Percentiles rank a stretch among this genome's conserved stretches.
Evolutionary conservation across 1,140 invertebrate genomes (phyloP).

Genomic region (Oncopeltus fasciatus): DNA sequence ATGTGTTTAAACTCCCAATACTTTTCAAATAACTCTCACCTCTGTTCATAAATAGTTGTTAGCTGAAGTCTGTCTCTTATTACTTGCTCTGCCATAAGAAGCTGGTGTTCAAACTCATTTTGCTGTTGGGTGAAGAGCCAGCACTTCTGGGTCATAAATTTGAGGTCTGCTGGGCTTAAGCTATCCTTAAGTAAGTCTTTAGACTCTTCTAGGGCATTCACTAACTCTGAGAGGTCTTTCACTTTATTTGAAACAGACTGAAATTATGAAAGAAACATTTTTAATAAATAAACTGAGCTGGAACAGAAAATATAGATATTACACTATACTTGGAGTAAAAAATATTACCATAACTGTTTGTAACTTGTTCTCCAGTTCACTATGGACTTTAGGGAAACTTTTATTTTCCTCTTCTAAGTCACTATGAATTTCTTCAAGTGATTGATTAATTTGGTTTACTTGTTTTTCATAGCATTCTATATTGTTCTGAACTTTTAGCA

Average conservation of each 20-base stretch:
- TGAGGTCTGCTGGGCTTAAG: conserved; percentile 74
- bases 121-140: conserved; percentile 63
- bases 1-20: too few species aligned
- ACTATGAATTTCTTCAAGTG: background rate
- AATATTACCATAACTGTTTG: background rate
- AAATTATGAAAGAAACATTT: background rate
- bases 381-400: background rate
- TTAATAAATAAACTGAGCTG: background rate
- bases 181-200: conserved; percentile 72
- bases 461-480: conserved; percentile 9
- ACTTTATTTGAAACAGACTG: conserved; percentile 13
- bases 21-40: conserved; percentile 29
- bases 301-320: background rate
- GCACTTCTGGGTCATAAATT: conserved; percentile 57
- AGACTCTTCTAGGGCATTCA: conserved; percentile 35
- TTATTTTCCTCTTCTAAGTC: background rate
- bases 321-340: conserved; percentile 17
- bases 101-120: conserved; percentile 60
- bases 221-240: conserved; percentile 1
- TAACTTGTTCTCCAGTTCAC: background rate
- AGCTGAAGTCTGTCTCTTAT: conserved; percentile 59
- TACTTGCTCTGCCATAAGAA: conserved; percentile 54
- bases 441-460: background rate
- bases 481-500: conserved; percentile 2
- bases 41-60: conserved; percentile 53